Base-by-base conservation (phyloP, 1,140 invertebrate species). In the Zaprionus inermis region DNA sequence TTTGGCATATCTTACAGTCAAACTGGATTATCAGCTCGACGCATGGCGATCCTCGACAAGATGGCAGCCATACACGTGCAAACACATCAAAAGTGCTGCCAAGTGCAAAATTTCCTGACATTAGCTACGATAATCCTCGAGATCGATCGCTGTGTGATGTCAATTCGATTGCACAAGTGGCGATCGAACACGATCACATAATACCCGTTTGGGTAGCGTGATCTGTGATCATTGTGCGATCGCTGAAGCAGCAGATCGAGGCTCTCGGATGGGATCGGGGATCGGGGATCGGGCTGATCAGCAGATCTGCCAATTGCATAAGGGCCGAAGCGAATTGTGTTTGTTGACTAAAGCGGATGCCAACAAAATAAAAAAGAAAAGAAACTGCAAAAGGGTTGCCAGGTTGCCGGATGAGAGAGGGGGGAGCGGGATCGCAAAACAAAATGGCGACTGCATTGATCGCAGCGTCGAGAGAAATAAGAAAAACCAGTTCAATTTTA, bases 281-380 rank as follows among this genome's bases (percentile, higher is more conserved):
- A 20, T 46, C 18, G 44, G 44, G 44, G 44, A 12, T 49, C 18
- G 44, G 10, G 0, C 5, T 30, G 71, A 73, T 73, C 71, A 73
- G 71, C 71, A 67, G 71, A 73, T 73, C 44, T 69, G 65, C 12
- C 71, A 69, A 73, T 73, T 73, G 71, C 57, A 73, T 73, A 73
- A 73, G 65, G 65, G 56, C 57, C 71, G 44, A 52, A 34, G 56
- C 51, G 36, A 56, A 58, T 30, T 59, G 49, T 67, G 36, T 67
- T 30, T 54, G 56, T 67, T 72, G 46, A 49, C n/a, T 59, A 63
- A 59, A 59, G 20, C 70, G 20, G 51, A 34, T 72, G 70, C 70
- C 70, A 72, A 72, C 51, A 59, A 64, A 68, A 68, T 60, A 18
- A 16, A n/a, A 56, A 63, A 24, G 22, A n/a, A 61, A 54, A 34